Evolutionary conservation across 2,113 vertebrate genomes (phyloP).

Genomic region (Mirza zaza): DNA sequence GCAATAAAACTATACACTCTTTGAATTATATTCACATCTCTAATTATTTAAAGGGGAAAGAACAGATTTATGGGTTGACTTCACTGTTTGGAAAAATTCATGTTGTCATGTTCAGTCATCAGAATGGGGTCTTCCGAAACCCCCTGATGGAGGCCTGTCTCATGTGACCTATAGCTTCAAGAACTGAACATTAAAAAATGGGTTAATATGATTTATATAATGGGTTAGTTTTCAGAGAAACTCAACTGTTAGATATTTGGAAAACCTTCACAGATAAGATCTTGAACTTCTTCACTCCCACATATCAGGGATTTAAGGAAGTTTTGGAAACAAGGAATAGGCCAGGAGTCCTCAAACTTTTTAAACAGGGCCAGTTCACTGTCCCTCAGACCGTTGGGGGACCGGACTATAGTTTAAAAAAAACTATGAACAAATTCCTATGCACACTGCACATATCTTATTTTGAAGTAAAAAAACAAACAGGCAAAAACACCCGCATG

Average conservation of each 20-base stretch:
- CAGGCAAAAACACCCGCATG: too few relatives aligned
- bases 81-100: background rate
- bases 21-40: background rate
- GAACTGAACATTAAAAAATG: background rate
- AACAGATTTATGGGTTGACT: background rate
- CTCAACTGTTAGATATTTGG: background rate
- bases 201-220: background rate
- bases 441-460: too few relatives aligned
- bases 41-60: background rate
- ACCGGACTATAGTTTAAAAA: too few relatives aligned
- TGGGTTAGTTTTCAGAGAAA: background rate
- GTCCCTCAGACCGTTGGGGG: too few relatives aligned
- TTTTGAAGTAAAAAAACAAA: too few relatives aligned
- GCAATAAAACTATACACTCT: background rate
- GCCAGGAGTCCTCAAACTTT: too few relatives aligned
- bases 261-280: background rate
- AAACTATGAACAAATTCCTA: too few relatives aligned
- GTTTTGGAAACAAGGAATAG: background rate
- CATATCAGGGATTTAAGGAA: background rate
- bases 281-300: background rate
- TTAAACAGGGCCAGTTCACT: too few relatives aligned
- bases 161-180: background rate
- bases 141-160: accelerated
- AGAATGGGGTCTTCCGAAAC: background rate
- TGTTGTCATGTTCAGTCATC: background rate